Base-by-base conservation (phyloP, 2,797 vertebrate genomes). In the Dryobates pubescens region DNA sequence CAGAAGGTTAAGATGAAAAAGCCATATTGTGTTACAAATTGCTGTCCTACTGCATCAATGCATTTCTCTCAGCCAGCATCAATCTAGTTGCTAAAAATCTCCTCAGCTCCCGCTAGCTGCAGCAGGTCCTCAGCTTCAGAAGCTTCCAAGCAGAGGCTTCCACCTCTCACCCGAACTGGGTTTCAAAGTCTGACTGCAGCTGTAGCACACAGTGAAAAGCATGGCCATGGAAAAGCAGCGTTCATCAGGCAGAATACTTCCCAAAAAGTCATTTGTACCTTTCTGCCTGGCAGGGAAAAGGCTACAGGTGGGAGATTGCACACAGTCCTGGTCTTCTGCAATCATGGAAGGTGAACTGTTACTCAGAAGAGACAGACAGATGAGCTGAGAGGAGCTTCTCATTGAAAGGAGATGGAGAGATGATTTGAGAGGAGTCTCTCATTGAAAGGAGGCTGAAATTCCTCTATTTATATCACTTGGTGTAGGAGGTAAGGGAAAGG, bases 281-380 rank as follows among this genome's bases (percentile, higher is more conserved):
- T 79, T 74, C 54, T 65, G 26, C 26, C 13, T 13, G 34, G 11
- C 38, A 10, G 17, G 43, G 56, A 74, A 32, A 79, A 41, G 69
- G 32, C 12, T 11, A 1, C 2, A 0, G 82, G n/a, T 77, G 41
- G 29, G 27, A 38, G 43, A n/a, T 1, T 10, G 30, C 34, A 5
- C n/a, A 20, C 38, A 49, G 5, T n/a, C 43, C 38, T 26, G 9
- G 22, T 45, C 34, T 34, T 82, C 26, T 74, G 43, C 22, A 36
- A 1, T 63, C 2, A 1, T 4, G 13, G 27, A 61, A 82, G 9
- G 4, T 61, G 49, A 93, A 32, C 15, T 3, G 3, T 36, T 34
- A 86, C 82, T 32, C 23, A 32, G 24, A 53, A 62, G 15, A 71
- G 19, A 24, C 16, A 4, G 34, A 79, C 18, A 68, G 11, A 4